Evolutionary conservation across 2,797 vertebrate genomes (phyloP), one percentile per base, ranked within the genome.

Genomic region (Salarias fasciatus): DNA sequence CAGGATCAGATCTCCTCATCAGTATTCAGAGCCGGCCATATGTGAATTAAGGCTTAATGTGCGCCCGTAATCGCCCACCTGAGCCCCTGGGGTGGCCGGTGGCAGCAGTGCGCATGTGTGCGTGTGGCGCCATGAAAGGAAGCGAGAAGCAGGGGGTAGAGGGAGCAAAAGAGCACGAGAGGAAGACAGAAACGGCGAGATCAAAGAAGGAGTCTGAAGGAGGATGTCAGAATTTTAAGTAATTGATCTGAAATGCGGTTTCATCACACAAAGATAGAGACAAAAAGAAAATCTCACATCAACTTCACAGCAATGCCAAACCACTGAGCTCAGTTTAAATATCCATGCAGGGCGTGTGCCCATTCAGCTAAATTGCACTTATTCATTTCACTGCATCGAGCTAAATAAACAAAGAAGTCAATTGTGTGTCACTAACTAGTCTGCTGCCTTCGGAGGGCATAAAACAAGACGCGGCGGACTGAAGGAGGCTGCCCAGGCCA

Each of bases 381-480:
- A 72, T 80, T 77, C 45, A 81, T 82, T 82, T 75, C 48, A 69
- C 58, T 74, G 41, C 69, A 88, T 86, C 59, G 71, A 79, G 53
- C 14, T 38, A 60, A 75, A 72, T 45, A 31, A 35, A 24, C 18
- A 76, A 81, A 76, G 71, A 78, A 80, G 60, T 72, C 62, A 81
- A 90, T 90, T 91, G 77, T 69, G 76, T 87, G 87, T 87, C 83
- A 64, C 89, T 89, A 90, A 90, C 86, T 60, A 66, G 79, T 83
- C 84, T 85, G 71, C 67, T 67, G 55, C 52, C 73, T 52, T 86
- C 50, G 83, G 88, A 83, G 76, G 82, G 63, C 72, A 24, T 58
- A 76, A 79, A 82, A 82, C 77, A 78, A n/a, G 82, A 86, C 80
- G 85, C 57, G 47, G 77, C 86, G 52, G 4, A 72, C 57, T 85